Conservation (phyloP, 2,797 vertebrate species). For the Bucorvus abyssinicus region DNA sequence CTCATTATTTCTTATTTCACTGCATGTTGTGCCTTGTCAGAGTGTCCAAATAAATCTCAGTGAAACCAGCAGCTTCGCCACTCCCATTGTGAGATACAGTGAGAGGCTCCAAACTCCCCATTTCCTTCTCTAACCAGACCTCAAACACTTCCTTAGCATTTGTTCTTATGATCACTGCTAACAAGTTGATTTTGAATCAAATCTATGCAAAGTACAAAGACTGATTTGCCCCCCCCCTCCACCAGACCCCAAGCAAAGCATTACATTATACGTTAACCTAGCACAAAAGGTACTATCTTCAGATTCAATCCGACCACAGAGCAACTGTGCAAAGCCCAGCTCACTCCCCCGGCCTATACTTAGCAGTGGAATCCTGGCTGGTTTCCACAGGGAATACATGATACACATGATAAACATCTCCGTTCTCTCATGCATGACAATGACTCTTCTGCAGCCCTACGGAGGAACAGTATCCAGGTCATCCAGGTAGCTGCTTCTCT, state of each 20-base stretch:
- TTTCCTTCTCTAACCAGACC: not conserved
- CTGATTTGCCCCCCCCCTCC: not conserved
- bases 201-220: not conserved
- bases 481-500: conserved; percentile 44
- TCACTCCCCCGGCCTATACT: conserved; percentile 29
- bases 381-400: not conserved
- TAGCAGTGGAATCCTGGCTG: conserved; percentile 61
- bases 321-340: not conserved
- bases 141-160: not conserved
- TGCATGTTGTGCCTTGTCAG: not conserved
- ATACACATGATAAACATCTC: conserved; percentile 21
- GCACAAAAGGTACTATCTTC: conserved; percentile 15
- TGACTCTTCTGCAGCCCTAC: not conserved
- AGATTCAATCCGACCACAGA: not conserved
- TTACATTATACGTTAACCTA: not conserved
- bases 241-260: not conserved
- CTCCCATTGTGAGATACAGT: not conserved
- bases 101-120: not conserved
- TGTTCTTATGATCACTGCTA: not conserved
- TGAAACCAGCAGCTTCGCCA: not conserved
- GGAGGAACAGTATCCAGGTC: conserved; percentile 34
- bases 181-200: not conserved
- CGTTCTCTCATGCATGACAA: conserved; percentile 54
- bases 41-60: conserved; percentile 9
- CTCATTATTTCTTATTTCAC: conserved; percentile 55